These are phyloP conservation scores for Chydorus sphaericus DNA, from an alignment of 2,888 invertebrate species.

Conservation along the genomic window DNA sequence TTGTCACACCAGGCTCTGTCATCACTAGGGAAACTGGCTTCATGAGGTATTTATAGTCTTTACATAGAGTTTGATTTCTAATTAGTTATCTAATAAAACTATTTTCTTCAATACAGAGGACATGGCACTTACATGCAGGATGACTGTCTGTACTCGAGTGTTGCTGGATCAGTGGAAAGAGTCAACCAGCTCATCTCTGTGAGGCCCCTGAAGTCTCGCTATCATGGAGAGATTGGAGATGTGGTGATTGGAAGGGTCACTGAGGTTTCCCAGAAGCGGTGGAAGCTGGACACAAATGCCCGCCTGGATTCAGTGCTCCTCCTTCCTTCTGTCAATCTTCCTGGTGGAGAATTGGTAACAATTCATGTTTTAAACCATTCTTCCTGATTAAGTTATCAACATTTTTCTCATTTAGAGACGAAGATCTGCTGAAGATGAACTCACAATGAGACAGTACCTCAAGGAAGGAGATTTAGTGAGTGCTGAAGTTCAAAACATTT, in stretches of 20 bases:
- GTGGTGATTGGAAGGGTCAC: conserved; percentile 87
- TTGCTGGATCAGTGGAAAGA: conserved; percentile 84
- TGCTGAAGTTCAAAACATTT: conserved; percentile 91
- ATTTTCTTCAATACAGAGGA: conserved; percentile 44
- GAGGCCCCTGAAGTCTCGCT: conserved; percentile 76
- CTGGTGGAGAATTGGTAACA: conserved; percentile 84
- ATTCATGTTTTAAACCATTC: conserved; percentile 7
- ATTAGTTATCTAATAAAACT: background rate
- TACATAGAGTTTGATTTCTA: background rate
- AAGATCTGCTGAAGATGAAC: conserved; percentile 88
- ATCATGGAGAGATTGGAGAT: conserved; percentile 88
- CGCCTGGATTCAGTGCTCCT: conserved; percentile 69
- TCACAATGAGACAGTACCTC: conserved; percentile 88
- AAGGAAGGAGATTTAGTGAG: conserved; percentile 92
- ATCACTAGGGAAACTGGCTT: conserved; percentile 68
- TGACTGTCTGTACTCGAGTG: conserved; percentile 69
- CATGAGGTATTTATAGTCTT: conserved; percentile 45
- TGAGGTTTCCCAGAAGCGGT: conserved; percentile 83
- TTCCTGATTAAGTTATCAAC: background rate
- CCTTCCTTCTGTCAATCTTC: conserved; percentile 86
- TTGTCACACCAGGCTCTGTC: conserved; percentile 68
- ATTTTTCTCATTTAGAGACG: conserved; percentile 42
- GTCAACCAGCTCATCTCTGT: conserved; percentile 91
- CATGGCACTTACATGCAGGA: conserved; percentile 86
- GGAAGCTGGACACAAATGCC: conserved; percentile 91